Conservation (phyloP, 2,797 vertebrate genomes). For the Coregonus sp. region DNA sequence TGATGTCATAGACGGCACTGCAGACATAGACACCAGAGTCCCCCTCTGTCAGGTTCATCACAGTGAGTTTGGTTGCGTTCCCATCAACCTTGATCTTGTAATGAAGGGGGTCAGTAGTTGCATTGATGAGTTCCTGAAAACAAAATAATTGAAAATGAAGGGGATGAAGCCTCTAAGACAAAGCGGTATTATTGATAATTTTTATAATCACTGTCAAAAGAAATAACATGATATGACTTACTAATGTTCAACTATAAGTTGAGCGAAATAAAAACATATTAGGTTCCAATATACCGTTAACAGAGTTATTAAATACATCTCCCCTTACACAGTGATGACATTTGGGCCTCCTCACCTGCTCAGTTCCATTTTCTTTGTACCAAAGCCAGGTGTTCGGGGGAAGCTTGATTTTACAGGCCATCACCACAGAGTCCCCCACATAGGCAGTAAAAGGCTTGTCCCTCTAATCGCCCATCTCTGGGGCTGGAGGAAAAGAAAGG, state of each 20-base stretch:
- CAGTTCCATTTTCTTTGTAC: slow-evolving; percentile 79
- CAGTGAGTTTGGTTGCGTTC: slow-evolving; percentile 65
- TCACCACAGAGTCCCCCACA: slow-evolving; percentile 72
- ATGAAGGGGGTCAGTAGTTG: slow-evolving; percentile 57
- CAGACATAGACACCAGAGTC: slow-evolving; percentile 81
- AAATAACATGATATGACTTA: neutral
- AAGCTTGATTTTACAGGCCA: slow-evolving; percentile 75
- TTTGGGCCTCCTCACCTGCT: slow-evolving; percentile 69
- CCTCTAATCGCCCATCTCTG: slow-evolving; percentile 67
- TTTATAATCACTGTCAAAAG: neutral
- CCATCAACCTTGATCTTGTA: slow-evolving; percentile 57
- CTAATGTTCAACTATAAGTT: no score
- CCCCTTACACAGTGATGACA: neutral
- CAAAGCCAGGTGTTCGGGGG: slow-evolving; percentile 79
- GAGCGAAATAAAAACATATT: neutral
- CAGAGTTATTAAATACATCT: neutral
- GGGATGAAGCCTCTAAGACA: neutral
- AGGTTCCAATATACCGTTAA: neutral
- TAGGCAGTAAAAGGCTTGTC: slow-evolving; percentile 82
- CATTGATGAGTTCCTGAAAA: slow-evolving; percentile 69
- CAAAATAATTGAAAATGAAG: slow-evolving; percentile 3
- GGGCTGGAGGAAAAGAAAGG: slow-evolving; percentile 68
- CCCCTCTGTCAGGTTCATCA: slow-evolving; percentile 69
- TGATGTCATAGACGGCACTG: slow-evolving; percentile 73
- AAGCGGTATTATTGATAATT: neutral